These are phyloP conservation scores for Petrocephalus microphthalmus DNA, from an alignment of 2,113 vertebrate genomes.

Conservation along the genomic window DNA sequence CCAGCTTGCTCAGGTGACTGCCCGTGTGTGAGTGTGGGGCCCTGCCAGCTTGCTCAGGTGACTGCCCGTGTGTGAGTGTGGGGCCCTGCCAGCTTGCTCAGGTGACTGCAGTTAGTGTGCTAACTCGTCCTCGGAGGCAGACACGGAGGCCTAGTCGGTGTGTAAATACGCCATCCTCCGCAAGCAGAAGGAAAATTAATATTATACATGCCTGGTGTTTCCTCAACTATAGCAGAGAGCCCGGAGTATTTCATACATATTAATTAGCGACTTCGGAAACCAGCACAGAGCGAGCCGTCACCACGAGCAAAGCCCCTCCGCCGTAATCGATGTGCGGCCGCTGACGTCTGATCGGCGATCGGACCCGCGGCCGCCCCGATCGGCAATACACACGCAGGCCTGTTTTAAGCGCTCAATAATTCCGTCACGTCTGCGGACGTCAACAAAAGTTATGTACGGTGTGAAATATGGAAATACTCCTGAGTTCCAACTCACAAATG, in stretches of 20 bases:
- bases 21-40: background rate
- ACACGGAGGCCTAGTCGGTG: background rate
- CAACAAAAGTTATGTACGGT: conserved; percentile 23
- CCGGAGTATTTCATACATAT: background rate
- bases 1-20: background rate
- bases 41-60: background rate
- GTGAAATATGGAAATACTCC: conserved; percentile 24
- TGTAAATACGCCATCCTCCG: background rate
- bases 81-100: background rate
- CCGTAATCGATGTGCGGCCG: background rate
- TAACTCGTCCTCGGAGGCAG: background rate
- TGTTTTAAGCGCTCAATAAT: conserved; percentile 10
- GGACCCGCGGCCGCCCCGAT: background rate
- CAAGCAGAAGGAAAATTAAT: background rate
- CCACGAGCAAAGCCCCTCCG: background rate
- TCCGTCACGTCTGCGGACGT: background rate
- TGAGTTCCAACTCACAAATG: conserved; percentile 18
- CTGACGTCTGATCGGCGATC: background rate
- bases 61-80: background rate
- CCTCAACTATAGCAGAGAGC: background rate
- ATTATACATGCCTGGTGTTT: background rate
- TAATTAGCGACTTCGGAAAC: background rate
- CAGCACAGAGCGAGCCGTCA: background rate
- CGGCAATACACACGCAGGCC: background rate
- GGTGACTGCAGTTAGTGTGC: background rate